Evolutionary conservation across 1,140 invertebrate species (phyloP).

Genomic region (Lepidotrigona ventralis): DNA sequence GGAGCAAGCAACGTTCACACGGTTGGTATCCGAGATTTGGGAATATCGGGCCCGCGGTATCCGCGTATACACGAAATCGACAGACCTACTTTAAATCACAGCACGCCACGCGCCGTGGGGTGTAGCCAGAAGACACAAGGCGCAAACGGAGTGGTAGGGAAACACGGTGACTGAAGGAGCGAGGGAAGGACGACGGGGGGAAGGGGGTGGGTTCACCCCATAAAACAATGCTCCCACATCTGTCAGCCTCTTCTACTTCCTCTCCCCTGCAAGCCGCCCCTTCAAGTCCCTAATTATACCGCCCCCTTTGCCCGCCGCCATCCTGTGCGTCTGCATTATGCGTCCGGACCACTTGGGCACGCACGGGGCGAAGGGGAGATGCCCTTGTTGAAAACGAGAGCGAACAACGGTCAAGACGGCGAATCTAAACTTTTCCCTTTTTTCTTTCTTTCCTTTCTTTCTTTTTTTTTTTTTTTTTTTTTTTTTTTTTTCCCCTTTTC

Average conservation of each 20-base stretch:
- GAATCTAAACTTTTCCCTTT: conserved; percentile 67
- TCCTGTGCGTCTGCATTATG: conserved; percentile 76
- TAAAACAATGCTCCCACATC: conserved; percentile 82
- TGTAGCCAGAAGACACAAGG: conserved; percentile 58
- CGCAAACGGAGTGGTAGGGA: conserved; percentile 42
- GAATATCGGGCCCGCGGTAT: conserved; percentile 55
- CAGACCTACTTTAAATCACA: conserved; percentile 77
- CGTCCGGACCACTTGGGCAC: conserved; percentile 79
- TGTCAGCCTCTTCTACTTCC: conserved; percentile 80
- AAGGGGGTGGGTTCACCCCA: conserved; percentile 66
- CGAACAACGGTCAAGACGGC: conserved; percentile 76
- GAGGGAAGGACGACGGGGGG: neutral
- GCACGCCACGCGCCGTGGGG: conserved; percentile 71
- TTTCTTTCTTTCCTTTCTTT: neutral
- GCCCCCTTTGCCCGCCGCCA: conserved; percentile 66
- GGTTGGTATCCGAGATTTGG: conserved; percentile 28
- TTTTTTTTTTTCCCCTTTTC: conserved; percentile 16
- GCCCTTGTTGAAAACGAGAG: conserved; percentile 70
- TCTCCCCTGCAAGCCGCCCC: conserved; percentile 70
- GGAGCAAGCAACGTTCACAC: conserved; percentile 50
- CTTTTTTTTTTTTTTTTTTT: neutral
- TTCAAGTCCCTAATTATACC: conserved; percentile 80
- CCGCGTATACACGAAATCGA: conserved; percentile 70
- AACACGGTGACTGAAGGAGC: conserved; percentile 43
- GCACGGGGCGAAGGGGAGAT: conserved; percentile 75